Base-by-base conservation (phyloP, 1,140 invertebrate species). In the Popillia japonica region DNA sequence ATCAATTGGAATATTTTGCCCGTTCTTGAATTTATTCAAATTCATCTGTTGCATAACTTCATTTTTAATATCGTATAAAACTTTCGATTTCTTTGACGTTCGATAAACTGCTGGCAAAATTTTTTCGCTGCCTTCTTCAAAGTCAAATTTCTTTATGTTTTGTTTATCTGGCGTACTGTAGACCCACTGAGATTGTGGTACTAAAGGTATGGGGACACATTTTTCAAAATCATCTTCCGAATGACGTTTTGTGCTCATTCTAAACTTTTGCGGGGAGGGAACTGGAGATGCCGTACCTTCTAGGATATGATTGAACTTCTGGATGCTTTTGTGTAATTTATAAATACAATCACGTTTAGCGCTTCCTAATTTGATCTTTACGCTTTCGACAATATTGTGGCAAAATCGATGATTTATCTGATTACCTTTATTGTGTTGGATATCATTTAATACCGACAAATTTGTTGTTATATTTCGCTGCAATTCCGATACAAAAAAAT, bases 51-150 rank as follows among this genome's bases (percentile, higher is more conserved):
- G 22, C n/a, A 64, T 42, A 4, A 61, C 22, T 8, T 77, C 59
- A n/a, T 77, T 68, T n/a, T 61, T 68, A 7, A 77, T 77, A 20
- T 77, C 76, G 76, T 77, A 77, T 68, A 77, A 77, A 9, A 77
- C 76, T 59, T 77, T 77, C 4, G 48, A 1, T 40, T 77, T 68
- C 11, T 61, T 68, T 8, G 48, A 40, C 1, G 76, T 77, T 20
- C 55, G 20, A 20, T 64, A 40, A 14, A 77, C 59, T 0, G 76
- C 76, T 14, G 76, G 76, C 10, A 40, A n/a, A 7, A 61, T 34
- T 40, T 64, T 64, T 0, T 59, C 55, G 11, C 14, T 64, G 0
- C 22, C 11, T 17, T 61, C 48, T 9, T 77, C 76, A 17, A 64
- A 61, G 11, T 40, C 76, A 20, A 77, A 77, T 2, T 77, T 20